Evolutionary conservation across 2,797 vertebrate species (phyloP), one percentile per base, ranked within the genome.

Genomic region (Anomalospiza imberbis): DNA sequence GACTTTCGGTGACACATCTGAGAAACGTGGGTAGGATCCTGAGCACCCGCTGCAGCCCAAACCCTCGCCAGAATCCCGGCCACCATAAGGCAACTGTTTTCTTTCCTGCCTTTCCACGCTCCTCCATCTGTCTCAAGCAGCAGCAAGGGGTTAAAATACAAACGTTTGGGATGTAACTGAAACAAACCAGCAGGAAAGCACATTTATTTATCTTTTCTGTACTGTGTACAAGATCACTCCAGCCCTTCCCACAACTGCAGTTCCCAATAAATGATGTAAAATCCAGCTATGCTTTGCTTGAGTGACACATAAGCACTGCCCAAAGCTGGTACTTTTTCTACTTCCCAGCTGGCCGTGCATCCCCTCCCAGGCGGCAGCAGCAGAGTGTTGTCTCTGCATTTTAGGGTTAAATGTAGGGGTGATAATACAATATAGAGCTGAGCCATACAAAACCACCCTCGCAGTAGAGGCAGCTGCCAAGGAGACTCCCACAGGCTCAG

Each of bases 51-150:
- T 8, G 34, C 82, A 76, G 77, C 24, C 38, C 74, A 58, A 71
- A 11, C 13, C 12, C 14, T 17, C 2, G 3, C 13, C 22, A 12
- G 28, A 16, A 67, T 42, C 28, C 36, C 0, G 0, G 19, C 50
- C 2, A 1, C 19, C 21, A 13, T 1, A 28, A 25, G n/a, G 17
- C 28, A 72, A 19, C 5, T 3, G 22, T 11, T 85, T 38, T 31
- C 42, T 42, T 40, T 74, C 65, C 54, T 84, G 85, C 47, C 54
- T 81, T 67, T 61, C 48, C 70, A 51, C 0, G 0, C 25, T 77
- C 21, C 67, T 53, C 50, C 44, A 13, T 28, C 48, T 21, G 36
- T 13, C 55, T 40, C 40, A 51, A 51, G 63, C 25, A 88, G 36
- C 71, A 82, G 44, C 28, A 84, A 86, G 19, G 32, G 12, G 17